Percentiles rank a stretch among this genome's conserved stretches.
phyloP scores from a whole-genome alignment of 2,113 vertebrate genomes.

The Malurus melanocephalus region DNA sequence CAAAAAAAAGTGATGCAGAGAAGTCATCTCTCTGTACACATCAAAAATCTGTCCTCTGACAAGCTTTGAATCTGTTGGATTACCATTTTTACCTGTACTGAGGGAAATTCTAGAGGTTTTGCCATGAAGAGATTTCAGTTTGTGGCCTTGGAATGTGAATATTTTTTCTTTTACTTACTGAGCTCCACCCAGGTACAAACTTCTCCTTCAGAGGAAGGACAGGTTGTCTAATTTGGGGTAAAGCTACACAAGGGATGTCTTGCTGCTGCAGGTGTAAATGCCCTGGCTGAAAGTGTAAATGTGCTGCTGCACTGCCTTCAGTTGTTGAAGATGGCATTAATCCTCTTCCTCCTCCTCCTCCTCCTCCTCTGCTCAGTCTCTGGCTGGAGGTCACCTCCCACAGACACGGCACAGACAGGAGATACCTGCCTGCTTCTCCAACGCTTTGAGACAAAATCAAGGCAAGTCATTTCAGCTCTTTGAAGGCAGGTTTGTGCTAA shows the following conservation, averaged over 20 bases:
- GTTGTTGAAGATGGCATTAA: neutral
- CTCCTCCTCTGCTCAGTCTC: neutral
- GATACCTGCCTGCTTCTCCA: neutral
- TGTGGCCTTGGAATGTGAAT: neutral
- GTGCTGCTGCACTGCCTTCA: neutral
- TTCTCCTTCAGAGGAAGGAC: neutral
- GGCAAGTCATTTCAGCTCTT: neutral
- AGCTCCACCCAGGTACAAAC: neutral
- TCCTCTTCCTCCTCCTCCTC: neutral
- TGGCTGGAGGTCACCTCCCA: conserved; percentile 21
- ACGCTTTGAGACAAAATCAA: neutral
- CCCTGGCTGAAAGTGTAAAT: neutral
- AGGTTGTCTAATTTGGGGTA: neutral
- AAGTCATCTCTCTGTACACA: neutral
- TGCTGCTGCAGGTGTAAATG: neutral
- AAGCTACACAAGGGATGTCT: neutral
- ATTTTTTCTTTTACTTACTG: neutral
- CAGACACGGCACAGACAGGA: neutral
- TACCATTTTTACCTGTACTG: neutral
- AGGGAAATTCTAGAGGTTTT: neutral
- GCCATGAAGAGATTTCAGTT: neutral
- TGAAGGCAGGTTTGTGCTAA: conserved; percentile 34
- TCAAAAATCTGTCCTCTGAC: neutral
- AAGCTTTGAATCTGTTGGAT: neutral
- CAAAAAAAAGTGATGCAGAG: neutral